Percentiles rank a stretch among this genome's conserved stretches.
phyloP scores from a whole-genome alignment of 2,797 vertebrate species.

The Neomorphus geoffroyi region DNA sequence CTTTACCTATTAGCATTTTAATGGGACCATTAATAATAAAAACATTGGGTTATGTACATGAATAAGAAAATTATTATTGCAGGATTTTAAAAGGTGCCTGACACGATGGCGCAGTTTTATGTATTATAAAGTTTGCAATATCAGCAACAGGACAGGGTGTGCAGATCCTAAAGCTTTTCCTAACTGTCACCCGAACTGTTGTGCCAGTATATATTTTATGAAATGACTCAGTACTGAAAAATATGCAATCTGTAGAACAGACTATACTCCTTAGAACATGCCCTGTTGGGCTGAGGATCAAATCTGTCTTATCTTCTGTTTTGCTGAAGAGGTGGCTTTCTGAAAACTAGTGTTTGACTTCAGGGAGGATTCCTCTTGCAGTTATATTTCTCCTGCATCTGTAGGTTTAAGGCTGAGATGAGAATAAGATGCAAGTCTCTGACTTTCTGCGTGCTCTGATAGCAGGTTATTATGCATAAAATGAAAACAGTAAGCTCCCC shows the following conservation, averaged over 20 bases:
- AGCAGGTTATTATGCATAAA: background rate
- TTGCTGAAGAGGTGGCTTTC: background rate
- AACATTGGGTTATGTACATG: background rate
- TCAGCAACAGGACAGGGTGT: background rate
- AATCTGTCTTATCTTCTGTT: background rate
- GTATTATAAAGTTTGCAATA: background rate
- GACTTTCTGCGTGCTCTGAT: background rate
- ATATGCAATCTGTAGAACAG: background rate
- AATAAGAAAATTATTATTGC: background rate
- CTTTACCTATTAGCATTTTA: conserved; percentile 18
- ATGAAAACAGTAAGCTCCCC: background rate
- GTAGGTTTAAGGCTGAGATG: background rate
- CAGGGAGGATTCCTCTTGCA: background rate
- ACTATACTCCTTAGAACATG: background rate
- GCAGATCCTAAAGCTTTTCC: background rate
- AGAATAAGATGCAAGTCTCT: background rate
- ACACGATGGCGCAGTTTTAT: background rate
- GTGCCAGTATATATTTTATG: background rate
- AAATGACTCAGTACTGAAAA: background rate
- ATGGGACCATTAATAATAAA: background rate
- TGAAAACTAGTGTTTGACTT: background rate
- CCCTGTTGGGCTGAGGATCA: background rate
- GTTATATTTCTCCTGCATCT: background rate
- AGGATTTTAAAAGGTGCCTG: background rate
- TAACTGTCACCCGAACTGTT: background rate